Evolutionary conservation across 2,113 vertebrate species (phyloP), one percentile per base, ranked within the genome.

Genomic region (Zosterops hypoxanthus): DNA sequence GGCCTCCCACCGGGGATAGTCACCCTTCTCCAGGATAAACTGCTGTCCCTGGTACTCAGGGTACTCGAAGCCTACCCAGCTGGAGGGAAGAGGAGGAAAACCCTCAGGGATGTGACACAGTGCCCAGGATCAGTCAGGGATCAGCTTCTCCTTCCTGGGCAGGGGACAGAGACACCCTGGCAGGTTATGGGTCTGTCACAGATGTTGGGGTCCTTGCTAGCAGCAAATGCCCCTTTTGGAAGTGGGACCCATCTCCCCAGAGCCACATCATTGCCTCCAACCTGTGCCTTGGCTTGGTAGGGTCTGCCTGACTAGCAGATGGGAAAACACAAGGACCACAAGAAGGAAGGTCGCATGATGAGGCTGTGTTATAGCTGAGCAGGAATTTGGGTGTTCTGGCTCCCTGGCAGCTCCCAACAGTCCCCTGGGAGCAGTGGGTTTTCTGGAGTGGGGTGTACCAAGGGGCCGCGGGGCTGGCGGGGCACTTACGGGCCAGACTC

Each of bases 21-120:
- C 99, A 42, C 99, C 99, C 93, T 99, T 99, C 98, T 99, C 99
- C 97, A 99, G 98, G 96, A 99, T 99, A 87, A 99, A 99, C 97
- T 99, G 99, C 98, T 99, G 99, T 72, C 99, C 99, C 98, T 99
- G 99, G 98, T 98, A 99, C 95, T 99, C 99, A 0, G 99, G 99
- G 95, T 99, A 99, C 96, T 99, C 99, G 18, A 98, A 99, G 53
- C 99, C 99, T 83, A 99, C 98, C 99, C 99, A 99, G 47, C 99
- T 99, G 95, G 11, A 65, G 69, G 70, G 89, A 57, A 92, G 81
- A 66, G 57, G 56, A 81, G 50, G 65, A 86, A 33, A 42, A 39
- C 52, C 33, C 76, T 95, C 56, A 87, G 90, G 21, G 34, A n/a
- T 13, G 23, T 5, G 3, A 22, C 4, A 9, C 47, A 87, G 61